Evolutionary conservation across 2,797 vertebrate species (phyloP), one percentile per base, ranked within the genome.

Genomic region (Rousettus madagascariensis): DNA sequence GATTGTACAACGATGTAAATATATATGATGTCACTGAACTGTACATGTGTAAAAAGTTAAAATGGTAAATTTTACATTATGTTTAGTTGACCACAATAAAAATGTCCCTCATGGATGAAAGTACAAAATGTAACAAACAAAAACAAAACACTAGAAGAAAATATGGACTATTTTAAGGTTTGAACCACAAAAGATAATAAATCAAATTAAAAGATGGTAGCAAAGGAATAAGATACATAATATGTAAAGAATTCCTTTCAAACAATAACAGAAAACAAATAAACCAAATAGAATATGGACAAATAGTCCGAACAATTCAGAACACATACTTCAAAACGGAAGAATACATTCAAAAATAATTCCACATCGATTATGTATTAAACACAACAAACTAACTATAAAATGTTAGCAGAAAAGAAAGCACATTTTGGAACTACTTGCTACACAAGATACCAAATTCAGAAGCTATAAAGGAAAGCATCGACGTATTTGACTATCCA

Each of bases 391-490:
- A 51, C 12, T 71, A 69, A 51, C 12, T 71, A 69, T 65, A 80
- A 90, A 86, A 66, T 66, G 38, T 93, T 74, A 90, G 26, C 38
- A 90, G 46, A 72, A 90, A 72, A 57, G 74, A 53, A 0, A 85
- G 4, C 57, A 95, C 10, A 38, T 79, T 95, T 90, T 66, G 13
- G 2, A 93, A 68, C 51, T 90, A 38, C n/a, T 90, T 90, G n/a
- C n/a, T 79, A 59, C 2, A 33, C 22, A 68, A 72, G 22, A 78
- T 55, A 55, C 15, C 26, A 86, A 93, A 65, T 84, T 57, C 65
- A 79, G 36, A 16, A 20, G 49, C 20, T 86, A 51, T 36, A 33
- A 87, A 65, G 26, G 36, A 83, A 43, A 72, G 65, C 3, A 61
- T n/a, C 11, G 49, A 65, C 19, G 49, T 24, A 49, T 79, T 36